These are phyloP conservation scores for Drosophila obscura DNA, from an alignment of 1,140 invertebrate genomes.

Conservation along the genomic window DNA sequence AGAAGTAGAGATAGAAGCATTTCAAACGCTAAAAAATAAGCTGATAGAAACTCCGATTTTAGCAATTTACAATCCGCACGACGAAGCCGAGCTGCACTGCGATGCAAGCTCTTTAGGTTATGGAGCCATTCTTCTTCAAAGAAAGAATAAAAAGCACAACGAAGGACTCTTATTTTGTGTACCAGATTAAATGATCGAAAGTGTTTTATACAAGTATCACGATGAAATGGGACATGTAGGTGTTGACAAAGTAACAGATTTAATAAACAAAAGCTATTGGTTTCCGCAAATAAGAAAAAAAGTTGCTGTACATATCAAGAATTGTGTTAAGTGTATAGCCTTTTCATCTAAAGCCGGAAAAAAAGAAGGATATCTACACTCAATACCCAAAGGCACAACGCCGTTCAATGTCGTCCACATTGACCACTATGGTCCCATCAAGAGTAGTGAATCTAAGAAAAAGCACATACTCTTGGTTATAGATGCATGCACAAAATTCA, in stretches of 20 bases:
- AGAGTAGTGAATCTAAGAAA: not conserved
- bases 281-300: not conserved
- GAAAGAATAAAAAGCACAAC: not conserved
- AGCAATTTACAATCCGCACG: not conserved
- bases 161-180: not conserved
- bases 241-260: not conserved
- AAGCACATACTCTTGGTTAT: not conserved
- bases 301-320: not conserved
- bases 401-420: not conserved
- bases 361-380: not conserved
- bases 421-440: constrained; percentile 5
- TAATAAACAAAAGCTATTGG: not conserved
- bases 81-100: constrained; percentile 1
- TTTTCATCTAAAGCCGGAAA: not conserved
- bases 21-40: not conserved
- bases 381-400: not conserved
- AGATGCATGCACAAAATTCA: not conserved
- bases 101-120: constrained; percentile 1
- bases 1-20: not conserved
- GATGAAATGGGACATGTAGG: not conserved
- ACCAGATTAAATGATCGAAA: not conserved
- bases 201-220: not conserved
- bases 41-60: not conserved
- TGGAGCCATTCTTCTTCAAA: not conserved
- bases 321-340: not conserved